Evolutionary conservation across 2,113 vertebrate genomes (phyloP).

Genomic region (Mionectes macconnelli): DNA sequence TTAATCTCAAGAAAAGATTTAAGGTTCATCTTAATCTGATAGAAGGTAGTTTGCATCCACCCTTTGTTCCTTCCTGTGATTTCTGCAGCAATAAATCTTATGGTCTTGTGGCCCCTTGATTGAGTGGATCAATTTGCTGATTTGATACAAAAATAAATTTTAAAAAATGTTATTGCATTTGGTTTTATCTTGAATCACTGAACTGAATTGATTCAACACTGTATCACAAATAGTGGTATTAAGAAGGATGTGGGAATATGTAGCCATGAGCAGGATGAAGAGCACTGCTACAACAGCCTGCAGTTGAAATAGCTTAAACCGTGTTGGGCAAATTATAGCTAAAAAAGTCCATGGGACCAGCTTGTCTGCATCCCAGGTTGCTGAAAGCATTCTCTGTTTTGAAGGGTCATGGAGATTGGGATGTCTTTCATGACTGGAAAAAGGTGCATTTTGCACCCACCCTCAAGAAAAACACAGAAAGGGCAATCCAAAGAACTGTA

Average conservation of each 20-base stretch:
- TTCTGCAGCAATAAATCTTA: rapidly evolving
- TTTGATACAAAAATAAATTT: not conserved
- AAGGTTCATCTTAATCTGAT: not conserved
- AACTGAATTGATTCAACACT: not conserved
- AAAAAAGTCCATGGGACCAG: not conserved
- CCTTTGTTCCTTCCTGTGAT: not conserved
- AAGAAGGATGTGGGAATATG: not conserved
- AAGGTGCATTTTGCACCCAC: not conserved
- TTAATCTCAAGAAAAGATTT: not conserved
- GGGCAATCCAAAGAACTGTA: not conserved
- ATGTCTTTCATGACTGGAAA: not conserved
- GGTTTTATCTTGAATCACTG: not conserved
- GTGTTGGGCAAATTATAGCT: not conserved
- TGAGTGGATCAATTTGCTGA: not conserved
- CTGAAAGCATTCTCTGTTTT: not conserved
- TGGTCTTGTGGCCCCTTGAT: not conserved
- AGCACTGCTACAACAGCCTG: not conserved
- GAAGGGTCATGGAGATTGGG: too few relatives aligned
- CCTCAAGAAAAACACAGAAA: not conserved
- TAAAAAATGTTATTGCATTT: not conserved
- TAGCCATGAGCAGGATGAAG: not conserved
- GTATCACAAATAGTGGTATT: not conserved
- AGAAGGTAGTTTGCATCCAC: not conserved
- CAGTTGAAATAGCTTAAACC: not conserved
- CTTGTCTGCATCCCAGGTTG: not conserved